Percentiles rank a stretch among this genome's conserved stretches.
phyloP scores from a whole-genome alignment of 1,140 invertebrate species.

The Tribolium castaneum region DNA sequence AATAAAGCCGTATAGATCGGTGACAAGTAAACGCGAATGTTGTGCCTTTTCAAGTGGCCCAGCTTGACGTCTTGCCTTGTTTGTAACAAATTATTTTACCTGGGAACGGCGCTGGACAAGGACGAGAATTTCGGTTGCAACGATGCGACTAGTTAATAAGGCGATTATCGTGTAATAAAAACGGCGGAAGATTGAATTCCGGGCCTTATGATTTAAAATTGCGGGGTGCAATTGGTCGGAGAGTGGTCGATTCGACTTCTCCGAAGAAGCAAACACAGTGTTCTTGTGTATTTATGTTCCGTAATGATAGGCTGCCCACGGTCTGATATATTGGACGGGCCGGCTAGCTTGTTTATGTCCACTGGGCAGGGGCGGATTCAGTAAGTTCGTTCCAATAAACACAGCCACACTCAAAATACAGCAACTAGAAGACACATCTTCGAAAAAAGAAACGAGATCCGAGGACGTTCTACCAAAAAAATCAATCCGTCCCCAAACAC shows the following conservation, averaged over 20 bases:
- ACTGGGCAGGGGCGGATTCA: slow-evolving; percentile 22
- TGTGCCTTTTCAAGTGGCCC: slow-evolving; percentile 16
- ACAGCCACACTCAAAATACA: too few species aligned
- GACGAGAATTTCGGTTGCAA: slow-evolving; percentile 21
- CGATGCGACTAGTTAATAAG: slow-evolving; percentile 13
- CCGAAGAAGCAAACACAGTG: slow-evolving; percentile 53
- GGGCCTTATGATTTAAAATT: slow-evolving; percentile 46
- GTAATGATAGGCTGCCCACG: slow-evolving; percentile 58
- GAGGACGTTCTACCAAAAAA: too few species aligned
- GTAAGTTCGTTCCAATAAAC: neutral
- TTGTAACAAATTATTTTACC: slow-evolving; percentile 29
- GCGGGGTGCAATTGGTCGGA: slow-evolving; percentile 35
- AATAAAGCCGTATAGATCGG: slow-evolving; percentile 41
- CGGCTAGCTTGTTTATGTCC: slow-evolving; percentile 54
- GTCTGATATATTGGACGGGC: slow-evolving; percentile 57
- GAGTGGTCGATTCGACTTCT: slow-evolving; percentile 44
- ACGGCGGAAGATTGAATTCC: slow-evolving; percentile 49
- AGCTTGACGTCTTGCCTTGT: slow-evolving; percentile 6
- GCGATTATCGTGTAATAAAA: slow-evolving; percentile 47
- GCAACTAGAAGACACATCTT: too few species aligned
- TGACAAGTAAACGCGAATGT: slow-evolving; percentile 10
- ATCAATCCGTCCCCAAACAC: too few species aligned
- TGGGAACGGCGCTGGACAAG: neutral
- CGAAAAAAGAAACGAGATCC: too few species aligned
- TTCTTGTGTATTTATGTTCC: slow-evolving; percentile 58